Evolutionary conservation across 2,797 vertebrate species (phyloP).

Genomic region (Oophaga sylvatica): DNA sequence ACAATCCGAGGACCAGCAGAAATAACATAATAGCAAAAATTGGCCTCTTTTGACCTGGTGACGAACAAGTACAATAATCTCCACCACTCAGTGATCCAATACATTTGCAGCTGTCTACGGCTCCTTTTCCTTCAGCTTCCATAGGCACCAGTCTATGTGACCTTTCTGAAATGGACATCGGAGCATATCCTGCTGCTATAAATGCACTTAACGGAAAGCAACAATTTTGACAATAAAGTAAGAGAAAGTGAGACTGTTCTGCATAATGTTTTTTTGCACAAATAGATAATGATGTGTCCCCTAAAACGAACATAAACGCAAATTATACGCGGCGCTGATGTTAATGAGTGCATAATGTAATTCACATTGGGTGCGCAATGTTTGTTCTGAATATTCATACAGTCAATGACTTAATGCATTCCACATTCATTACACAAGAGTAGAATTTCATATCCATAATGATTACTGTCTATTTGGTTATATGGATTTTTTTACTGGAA

Average conservation of each 20-base stretch:
- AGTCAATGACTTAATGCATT: constrained; percentile 31
- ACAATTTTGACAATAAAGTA: background rate
- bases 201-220: background rate
- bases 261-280: constrained; percentile 15
- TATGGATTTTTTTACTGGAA: constrained; percentile 36
- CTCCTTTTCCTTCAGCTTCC: background rate
- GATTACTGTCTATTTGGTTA: constrained; percentile 18
- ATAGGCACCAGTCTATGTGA: background rate
- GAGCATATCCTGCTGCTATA: background rate
- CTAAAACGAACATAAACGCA: background rate
- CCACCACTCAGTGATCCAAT: background rate
- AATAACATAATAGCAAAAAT: no score
- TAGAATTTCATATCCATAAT: constrained; percentile 21
- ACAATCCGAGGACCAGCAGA: no score
- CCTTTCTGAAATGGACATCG: background rate
- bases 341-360: constrained; percentile 23
- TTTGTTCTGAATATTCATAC: constrained; percentile 42
- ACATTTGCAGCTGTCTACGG: background rate
- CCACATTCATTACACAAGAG: constrained; percentile 20
- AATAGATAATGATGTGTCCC: constrained; percentile 26
- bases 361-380: constrained; percentile 20
- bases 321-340: constrained; percentile 15
- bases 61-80: background rate
- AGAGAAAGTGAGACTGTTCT: constrained; percentile 3
- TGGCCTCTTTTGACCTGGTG: no score